These are phyloP conservation scores for Adelognathus sp. DNA, from an alignment of 2,888 invertebrate species.

Conservation along the genomic window DNA sequence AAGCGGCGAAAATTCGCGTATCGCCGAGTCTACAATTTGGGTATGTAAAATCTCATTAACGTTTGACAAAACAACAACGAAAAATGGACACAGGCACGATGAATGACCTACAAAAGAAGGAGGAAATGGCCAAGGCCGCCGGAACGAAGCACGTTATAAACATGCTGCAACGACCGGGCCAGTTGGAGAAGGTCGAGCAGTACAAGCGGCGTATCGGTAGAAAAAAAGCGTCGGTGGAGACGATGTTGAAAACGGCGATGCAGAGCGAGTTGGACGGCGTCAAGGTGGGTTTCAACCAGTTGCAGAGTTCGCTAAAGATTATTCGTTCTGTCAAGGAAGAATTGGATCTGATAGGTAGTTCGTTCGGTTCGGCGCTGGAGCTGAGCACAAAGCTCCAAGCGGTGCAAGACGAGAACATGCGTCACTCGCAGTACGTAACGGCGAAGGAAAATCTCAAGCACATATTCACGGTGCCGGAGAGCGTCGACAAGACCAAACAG, in stretches of 20 bases:
- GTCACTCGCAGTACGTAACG: constrained; percentile 98
- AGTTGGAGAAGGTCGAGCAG: constrained; percentile 95
- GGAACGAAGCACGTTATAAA: constrained; percentile 94
- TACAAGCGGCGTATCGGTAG: constrained; percentile 88
- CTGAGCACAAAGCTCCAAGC: constrained; percentile 91
- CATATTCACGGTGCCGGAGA: constrained; percentile 98
- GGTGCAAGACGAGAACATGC: constrained; percentile 95
- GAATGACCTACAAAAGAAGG: constrained; percentile 84
- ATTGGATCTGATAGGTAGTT: constrained; percentile 84
- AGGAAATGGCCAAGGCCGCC: constrained; percentile 89
- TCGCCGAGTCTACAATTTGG: not conserved
- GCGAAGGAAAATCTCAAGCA: constrained; percentile 99
- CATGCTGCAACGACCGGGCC: constrained; percentile 96
- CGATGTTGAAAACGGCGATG: constrained; percentile 98
- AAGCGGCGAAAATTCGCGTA: not conserved
- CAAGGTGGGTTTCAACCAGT: constrained; percentile 94
- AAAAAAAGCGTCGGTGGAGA: constrained; percentile 95
- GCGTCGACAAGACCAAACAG: constrained; percentile 95
- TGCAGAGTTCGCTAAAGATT: constrained; percentile 93
- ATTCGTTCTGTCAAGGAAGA: constrained; percentile 85
- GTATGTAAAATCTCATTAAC: not conserved
- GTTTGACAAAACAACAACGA: too few species aligned
- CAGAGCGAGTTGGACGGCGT: constrained; percentile 99
- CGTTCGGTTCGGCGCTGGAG: constrained; percentile 89
- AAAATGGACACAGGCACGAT: constrained; percentile 58